Base-by-base conservation (phyloP, 2,888 invertebrate genomes). In the Herminia tarsipennalis region DNA sequence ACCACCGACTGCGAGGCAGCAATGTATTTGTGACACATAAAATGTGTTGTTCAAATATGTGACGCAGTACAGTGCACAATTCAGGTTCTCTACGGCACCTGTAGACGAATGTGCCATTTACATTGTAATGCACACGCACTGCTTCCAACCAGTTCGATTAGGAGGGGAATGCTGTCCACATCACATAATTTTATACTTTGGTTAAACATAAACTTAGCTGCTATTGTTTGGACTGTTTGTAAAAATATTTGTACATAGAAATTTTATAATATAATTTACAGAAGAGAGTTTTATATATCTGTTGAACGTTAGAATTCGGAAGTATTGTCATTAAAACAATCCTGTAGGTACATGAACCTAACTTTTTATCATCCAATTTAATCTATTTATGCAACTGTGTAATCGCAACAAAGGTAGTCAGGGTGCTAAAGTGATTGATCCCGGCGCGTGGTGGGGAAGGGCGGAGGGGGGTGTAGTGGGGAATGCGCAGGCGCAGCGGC, bases 61-160 rank as follows among this genome's bases (percentile, higher is more conserved):
- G 47, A 47, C 68, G 54, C 74, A 60, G 74, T 78, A 67, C 59
- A 58, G 64, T 54, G 58, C 66, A 68, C 71, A 69, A 81, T 84
- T 85, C 86, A 81, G 81, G 87, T 83, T 83, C 80, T 81, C 66
- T 73, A 73, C 75, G 74, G 81, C 86, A 88, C 86, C 86, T 88
- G 87, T 86, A 83, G 82, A 84, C 82, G 79, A 83, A 83, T 82
- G 86, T 86, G 84, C 88, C 84, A 85, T 87, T 88, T 88, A 88
- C 88, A 88, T 87, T 88, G 87, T 88, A 88, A 87, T 86, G 85
- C 79, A 81, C 78, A 77, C 75, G 78, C 76, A 81, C 76, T 81
- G 79, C 81, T 73, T 78, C 73, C 76, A 86, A 87, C 88, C 86
- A 80, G 88, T 87, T 83, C 83, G 83, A 87, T 86, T 83, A 83